Evolutionary conservation across 2,797 vertebrate species (phyloP), one percentile per base, ranked within the genome.

Genomic region (Fundulus diaphanus): DNA sequence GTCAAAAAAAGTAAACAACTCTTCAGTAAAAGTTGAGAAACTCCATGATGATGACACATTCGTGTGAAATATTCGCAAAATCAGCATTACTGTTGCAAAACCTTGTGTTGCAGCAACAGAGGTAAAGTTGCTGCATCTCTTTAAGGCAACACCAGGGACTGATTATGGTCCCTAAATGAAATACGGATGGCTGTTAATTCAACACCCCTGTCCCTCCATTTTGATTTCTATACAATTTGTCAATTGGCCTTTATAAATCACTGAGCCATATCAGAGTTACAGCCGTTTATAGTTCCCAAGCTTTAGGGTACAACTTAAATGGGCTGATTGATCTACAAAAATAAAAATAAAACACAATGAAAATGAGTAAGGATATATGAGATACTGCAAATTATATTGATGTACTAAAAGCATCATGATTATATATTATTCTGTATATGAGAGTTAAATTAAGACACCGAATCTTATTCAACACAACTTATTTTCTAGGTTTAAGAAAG

Each of bases 151-250:
- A 92, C 88, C 46, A 85, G 92, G 91, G 83, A 93, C 83, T 88
- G 83, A 91, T 93, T 92, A 93, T 77, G 78, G 89, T 85, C 89
- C 59, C 84, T 71, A 92, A 93, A 94, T 91, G 80, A 88, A 91
- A 92, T 83, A 89, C 87, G 81, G 79, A 79, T 92, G 91, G 84
- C 87, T 84, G 89, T 92, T 89, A 92, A 93, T 89, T 90, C 84
- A 88, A 89, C 90, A 87, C 85, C 84, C 82, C 86, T 88, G 82
- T 84, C 84, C 68, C 82, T 82, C 79, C 46, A 84, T 88, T 89
- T 90, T 86, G 87, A 92, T 90, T 91, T 86, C 90, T 85, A 92
- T 89, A 83, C 83, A 89, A 89, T 92, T 92, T 92, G 89, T 91
- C 88, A 90, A 87, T 82, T 46, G 71, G 68, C 27, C 81, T 73